Conservation (phyloP, 2,113 vertebrate genomes). For the Tachysurus fulvidraco region DNA sequence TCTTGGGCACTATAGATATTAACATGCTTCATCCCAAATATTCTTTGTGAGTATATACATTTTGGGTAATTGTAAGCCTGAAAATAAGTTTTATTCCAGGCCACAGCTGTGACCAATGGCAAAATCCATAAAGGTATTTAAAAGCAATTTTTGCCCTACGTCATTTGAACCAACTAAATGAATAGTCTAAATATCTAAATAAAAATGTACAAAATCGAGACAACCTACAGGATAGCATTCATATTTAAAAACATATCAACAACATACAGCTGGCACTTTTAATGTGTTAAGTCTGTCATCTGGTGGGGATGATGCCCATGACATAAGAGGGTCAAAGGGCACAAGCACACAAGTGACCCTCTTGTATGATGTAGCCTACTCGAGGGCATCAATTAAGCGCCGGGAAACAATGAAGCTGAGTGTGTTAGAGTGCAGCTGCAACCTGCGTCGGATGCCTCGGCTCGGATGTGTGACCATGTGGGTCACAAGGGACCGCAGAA, state of each 20-base stretch:
- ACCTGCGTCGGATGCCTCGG: conserved; percentile 56
- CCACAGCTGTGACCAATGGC: not conserved
- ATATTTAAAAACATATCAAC: not conserved
- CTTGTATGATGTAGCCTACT: conserved; percentile 25
- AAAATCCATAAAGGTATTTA: not conserved
- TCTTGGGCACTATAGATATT: not conserved
- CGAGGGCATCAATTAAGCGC: conserved; percentile 65
- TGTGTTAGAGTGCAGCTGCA: conserved; percentile 63
- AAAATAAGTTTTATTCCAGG: not conserved
- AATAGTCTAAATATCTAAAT: not conserved
- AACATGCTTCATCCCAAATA: not conserved
- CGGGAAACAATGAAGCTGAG: conserved; percentile 64
- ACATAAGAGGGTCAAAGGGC: conserved; percentile 27
- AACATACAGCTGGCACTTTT: not conserved
- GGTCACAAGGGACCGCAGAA: conserved; percentile 49
- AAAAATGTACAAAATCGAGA: not conserved
- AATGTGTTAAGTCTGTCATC: not conserved
- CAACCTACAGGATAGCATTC: not conserved
- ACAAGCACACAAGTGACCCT: conserved; percentile 11
- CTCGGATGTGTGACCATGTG: conserved; percentile 64
- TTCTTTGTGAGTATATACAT: not conserved
- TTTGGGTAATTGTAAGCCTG: not conserved
- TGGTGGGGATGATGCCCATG: conserved; percentile 29
- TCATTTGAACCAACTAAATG: not conserved
- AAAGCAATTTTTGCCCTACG: not conserved